phyloP scores from a whole-genome alignment of 2,888 invertebrate species.

The Cataglyphis livida region DNA sequence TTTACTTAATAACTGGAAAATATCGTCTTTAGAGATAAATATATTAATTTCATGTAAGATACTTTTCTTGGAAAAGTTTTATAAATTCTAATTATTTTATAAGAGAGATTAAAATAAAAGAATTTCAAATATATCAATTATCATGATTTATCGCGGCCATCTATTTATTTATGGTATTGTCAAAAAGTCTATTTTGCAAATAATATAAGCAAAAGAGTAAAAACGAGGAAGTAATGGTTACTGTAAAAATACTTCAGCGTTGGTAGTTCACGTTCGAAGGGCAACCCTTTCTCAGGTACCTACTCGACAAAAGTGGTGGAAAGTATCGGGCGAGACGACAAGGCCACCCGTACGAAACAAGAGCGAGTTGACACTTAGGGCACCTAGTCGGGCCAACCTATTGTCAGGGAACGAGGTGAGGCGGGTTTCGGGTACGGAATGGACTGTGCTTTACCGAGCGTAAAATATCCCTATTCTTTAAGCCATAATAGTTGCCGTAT shows the following conservation, averaged over 20 bases:
- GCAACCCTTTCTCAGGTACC: conserved; percentile 61
- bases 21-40: conserved; percentile 22
- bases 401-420: conserved; percentile 71
- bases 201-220: not conserved
- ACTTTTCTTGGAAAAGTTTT: not conserved
- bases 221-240: not conserved
- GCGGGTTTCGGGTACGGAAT: conserved; percentile 67
- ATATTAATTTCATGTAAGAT: conserved; percentile 5
- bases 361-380: conserved; percentile 81
- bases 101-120: not conserved
- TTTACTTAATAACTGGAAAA: conserved; percentile 20
- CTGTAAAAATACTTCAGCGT: conserved; percentile 28
- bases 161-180: not conserved
- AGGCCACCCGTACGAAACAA: conserved; percentile 78
- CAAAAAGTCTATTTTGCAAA: not conserved
- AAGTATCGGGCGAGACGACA: conserved; percentile 65
- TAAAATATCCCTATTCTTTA: conserved; percentile 83
- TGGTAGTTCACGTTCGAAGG: conserved; percentile 37
- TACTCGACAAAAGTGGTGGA: conserved; percentile 65
- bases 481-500: conserved; percentile 79
- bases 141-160: not conserved
- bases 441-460: conserved; percentile 83
- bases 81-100: not conserved
- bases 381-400: conserved; percentile 70
- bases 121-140: not conserved